Evolutionary conservation across 2,113 vertebrate genomes (phyloP), one percentile per base, ranked within the genome.

Genomic region (Nibea albiflora): DNA sequence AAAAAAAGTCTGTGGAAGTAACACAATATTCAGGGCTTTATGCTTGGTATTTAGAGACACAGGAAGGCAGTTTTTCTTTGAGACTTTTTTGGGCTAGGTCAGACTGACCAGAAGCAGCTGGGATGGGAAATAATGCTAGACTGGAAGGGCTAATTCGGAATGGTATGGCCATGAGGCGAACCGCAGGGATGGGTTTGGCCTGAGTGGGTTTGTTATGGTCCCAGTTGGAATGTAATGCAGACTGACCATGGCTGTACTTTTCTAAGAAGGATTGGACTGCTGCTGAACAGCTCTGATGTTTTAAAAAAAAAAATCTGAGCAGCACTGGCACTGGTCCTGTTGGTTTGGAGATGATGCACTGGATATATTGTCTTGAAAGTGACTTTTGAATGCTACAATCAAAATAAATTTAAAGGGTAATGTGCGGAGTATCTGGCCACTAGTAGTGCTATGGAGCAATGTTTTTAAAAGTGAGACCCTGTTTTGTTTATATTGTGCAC

Each of bases 131-230:
- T 88, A 85, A 88, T 79, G 46, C 67, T 22, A 81, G 73, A 35
- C 73, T 83, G 17, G 65, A 75, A 78, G 61, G 71, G 57, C 77
- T 88, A 66, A 91, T 81, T 82, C 11, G 5, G 62, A 76, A 54
- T 69, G 73, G 65, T 80, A 70, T 68, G 52, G 76, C 57, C 73
- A 63, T 39, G 57, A 77, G 80, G 83, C 75, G 50, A 85, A 81
- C 88, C 86, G 4, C 81, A 71, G 65, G 54, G 78, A 64, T 42
- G 24, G 83, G 58, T 72, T 71, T 57, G 78, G 76, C 72, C 11
- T 70, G 73, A 63, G 56, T 47, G 65, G 54, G 53, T 47, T 74
- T 82, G 73, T 84, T 78, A 19, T 46, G 80, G 83, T 67, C 71
- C 57, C 35, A 80, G 81, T 62, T 81, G 88, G 84, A 81, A 88